phyloP scores from a whole-genome alignment of 2,888 invertebrate species.

The Thymelicus lineola region DNA sequence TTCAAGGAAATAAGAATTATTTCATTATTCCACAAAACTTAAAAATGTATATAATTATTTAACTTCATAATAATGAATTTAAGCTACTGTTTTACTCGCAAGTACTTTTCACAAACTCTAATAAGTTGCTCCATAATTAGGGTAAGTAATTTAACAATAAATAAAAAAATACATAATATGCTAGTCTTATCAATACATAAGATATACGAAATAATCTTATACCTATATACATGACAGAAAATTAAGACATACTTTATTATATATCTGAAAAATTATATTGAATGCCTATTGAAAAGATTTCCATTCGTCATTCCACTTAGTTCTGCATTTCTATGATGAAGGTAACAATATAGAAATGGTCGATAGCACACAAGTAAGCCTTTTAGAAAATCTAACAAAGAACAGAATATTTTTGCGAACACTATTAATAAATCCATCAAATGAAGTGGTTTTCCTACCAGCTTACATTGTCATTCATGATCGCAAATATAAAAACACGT shows the following conservation, averaged over 20 bases:
- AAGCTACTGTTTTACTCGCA: no score
- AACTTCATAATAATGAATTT: no score
- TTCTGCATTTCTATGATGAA: not conserved
- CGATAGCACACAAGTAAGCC: not conserved
- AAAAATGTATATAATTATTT: no score
- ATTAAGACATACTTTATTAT: no score
- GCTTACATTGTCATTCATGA: not conserved
- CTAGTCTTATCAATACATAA: not conserved
- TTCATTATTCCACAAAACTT: no score
- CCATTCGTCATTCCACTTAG: not conserved
- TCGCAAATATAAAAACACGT: not conserved
- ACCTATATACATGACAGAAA: no score
- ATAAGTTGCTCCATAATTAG: no score
- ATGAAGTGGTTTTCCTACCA: not conserved
- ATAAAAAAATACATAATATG: not conserved
- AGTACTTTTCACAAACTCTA: no score
- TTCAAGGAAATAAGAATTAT: no score
- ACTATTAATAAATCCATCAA: constrained; percentile 1
- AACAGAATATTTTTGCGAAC: constrained; percentile 1
- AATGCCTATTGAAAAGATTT: not conserved
- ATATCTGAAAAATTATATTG: no score
- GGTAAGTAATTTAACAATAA: no score
- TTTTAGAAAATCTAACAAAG: not conserved
- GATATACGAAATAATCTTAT: not conserved
- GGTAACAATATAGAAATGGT: not conserved